Percentiles rank a stretch among this genome's conserved stretches.
Evolutionary conservation across 2,113 vertebrate genomes (phyloP).

Genomic region (Entelurus aequoreus): DNA sequence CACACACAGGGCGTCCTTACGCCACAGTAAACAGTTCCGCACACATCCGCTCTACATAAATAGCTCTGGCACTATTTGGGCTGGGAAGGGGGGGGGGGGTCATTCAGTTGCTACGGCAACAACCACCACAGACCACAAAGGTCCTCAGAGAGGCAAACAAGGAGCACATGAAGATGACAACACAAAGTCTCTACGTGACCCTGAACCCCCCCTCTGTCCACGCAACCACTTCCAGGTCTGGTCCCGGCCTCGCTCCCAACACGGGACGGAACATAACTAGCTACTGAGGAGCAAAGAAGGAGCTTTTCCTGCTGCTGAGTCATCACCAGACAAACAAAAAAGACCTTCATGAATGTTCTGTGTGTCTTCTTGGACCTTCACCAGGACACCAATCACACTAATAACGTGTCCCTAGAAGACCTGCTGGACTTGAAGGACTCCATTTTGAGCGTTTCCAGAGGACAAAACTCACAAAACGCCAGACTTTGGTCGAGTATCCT

Average conservation of each 20-base stretch:
- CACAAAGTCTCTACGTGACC: not conserved
- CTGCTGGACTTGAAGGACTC: too few species aligned
- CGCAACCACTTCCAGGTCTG: constrained; percentile 22
- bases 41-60: constrained; percentile 59
- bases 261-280: constrained; percentile 34
- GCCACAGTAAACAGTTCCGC: constrained; percentile 53
- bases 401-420: too few species aligned
- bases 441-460: too few species aligned
- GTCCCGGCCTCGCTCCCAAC: constrained; percentile 8
- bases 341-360: not conserved
- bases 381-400: too few species aligned
- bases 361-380: not conserved
- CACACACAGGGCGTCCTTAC: constrained; percentile 33
- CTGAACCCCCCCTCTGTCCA: not conserved
- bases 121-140: not conserved
- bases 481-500: too few species aligned
- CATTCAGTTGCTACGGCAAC: not conserved
- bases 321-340: constrained; percentile 50
- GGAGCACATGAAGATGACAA: not conserved
- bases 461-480: too few species aligned
- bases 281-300: constrained; percentile 16
- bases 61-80: constrained; percentile 31
- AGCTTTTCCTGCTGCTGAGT: constrained; percentile 40
- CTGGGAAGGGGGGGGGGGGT: not conserved
- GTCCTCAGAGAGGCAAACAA: not conserved